Evolutionary conservation across 2,113 vertebrate species (phyloP).

Genomic region (Oceanites oceanicus): DNA sequence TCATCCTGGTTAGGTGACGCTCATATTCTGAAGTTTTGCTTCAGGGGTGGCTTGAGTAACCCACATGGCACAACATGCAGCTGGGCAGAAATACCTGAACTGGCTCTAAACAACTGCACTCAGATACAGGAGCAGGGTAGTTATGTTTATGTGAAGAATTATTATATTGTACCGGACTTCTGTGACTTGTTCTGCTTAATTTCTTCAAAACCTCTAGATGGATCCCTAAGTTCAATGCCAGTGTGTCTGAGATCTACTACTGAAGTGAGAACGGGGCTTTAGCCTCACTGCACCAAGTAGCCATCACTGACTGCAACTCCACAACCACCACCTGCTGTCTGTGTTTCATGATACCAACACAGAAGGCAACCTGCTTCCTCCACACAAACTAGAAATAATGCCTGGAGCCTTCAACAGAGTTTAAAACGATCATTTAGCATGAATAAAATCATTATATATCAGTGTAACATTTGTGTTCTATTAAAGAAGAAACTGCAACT

Average conservation of each 20-base stretch:
- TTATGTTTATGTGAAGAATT: no score
- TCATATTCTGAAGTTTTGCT: neutral
- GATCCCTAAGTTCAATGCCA: neutral
- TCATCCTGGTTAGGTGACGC: neutral
- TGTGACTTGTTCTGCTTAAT: neutral
- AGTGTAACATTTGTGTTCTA: neutral
- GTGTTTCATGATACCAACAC: rapidly evolving
- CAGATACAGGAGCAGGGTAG: no score
- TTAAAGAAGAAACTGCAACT: neutral
- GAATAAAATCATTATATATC: neutral
- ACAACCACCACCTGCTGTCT: neutral
- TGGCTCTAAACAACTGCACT: no score
- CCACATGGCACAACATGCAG: rapidly evolving
- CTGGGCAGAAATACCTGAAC: neutral
- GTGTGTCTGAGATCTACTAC: neutral
- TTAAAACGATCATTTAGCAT: neutral
- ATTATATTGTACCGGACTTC: neutral
- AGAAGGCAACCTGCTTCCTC: neutral
- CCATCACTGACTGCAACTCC: neutral
- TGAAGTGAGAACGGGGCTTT: rapidly evolving
- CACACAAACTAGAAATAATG: neutral
- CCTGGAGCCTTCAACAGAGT: neutral
- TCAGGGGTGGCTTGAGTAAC: neutral
- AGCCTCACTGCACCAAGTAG: rapidly evolving
- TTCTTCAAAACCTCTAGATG: neutral